Percentiles rank a stretch among this genome's conserved stretches.
Conservation (phyloP, 92 coral and sea anemone genomes). For the Chrysogorgia sp. region DNA sequence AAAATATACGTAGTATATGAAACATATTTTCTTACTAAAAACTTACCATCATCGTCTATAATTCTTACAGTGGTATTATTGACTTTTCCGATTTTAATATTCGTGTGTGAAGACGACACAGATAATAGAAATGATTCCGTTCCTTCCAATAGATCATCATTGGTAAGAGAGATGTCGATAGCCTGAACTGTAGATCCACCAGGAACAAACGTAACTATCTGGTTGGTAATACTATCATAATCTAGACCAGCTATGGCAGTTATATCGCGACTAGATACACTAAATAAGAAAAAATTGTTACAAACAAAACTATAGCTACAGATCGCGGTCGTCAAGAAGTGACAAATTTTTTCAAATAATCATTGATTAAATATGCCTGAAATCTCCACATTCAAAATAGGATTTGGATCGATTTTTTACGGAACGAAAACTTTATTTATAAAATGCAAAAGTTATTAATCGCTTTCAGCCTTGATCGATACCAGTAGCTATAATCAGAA, state of each 20-base stretch:
- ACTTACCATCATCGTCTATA: slow-evolving; percentile 23
- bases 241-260: slow-evolving; percentile 40
- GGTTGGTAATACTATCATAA: slow-evolving; percentile 3
- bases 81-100: slow-evolving; percentile 17
- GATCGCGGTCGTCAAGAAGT: too few relatives aligned
- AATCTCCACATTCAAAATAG: too few relatives aligned
- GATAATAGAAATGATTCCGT: slow-evolving; percentile 43
- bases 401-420: too few relatives aligned
- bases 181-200: slow-evolving; percentile 38
- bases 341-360: not conserved
- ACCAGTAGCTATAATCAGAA: too few relatives aligned
- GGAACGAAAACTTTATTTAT: too few relatives aligned
- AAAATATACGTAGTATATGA: not conserved
- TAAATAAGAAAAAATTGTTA: not conserved
- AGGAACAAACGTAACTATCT: slow-evolving; percentile 21
- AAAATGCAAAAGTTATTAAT: too few relatives aligned
- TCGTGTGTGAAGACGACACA: slow-evolving; percentile 5
- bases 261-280: slow-evolving; percentile 26
- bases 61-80: slow-evolving; percentile 10
- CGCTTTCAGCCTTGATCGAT: too few relatives aligned
- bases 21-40: not conserved
- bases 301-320: not conserved
- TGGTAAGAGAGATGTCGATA: slow-evolving; percentile 2
- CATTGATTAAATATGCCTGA: not conserved
- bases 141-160: slow-evolving; percentile 41